phyloP scores from a whole-genome alignment of 1,140 invertebrate species.

The Phocides pigmalion region DNA sequence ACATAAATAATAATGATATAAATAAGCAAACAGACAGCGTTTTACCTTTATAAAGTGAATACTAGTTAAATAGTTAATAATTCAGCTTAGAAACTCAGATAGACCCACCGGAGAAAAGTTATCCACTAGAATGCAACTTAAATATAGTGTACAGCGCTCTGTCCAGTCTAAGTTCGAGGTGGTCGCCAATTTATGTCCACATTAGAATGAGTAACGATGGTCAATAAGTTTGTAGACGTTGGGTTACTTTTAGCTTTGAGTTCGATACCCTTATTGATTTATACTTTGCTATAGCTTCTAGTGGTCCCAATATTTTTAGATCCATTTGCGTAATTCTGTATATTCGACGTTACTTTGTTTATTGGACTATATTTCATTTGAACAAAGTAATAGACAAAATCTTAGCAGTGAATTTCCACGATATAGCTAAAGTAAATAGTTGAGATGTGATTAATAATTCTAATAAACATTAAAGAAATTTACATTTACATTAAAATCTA shows the following conservation, averaged over 20 bases:
- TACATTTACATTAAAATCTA: too few relatives aligned
- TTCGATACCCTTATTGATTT: slow-evolving; percentile 43
- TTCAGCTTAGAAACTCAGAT: background rate
- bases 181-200: slow-evolving; percentile 63
- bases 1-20: too few relatives aligned
- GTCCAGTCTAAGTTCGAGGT: slow-evolving; percentile 56
- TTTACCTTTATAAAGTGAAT: too few relatives aligned
- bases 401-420: background rate
- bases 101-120: background rate
- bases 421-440: too few relatives aligned
- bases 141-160: slow-evolving; percentile 45
- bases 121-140: slow-evolving; percentile 60
- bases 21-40: too few relatives aligned
- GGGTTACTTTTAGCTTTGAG: slow-evolving; percentile 36
- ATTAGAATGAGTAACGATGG: slow-evolving; percentile 65
- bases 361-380: slow-evolving; percentile 19
- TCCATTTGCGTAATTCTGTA: slow-evolving; percentile 25
- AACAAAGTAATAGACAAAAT: slow-evolving; percentile 6
- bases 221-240: slow-evolving; percentile 58
- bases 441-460: too few relatives aligned
- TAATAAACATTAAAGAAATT: too few relatives aligned
- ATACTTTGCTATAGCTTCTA: slow-evolving; percentile 15
- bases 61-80: background rate
- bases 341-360: slow-evolving; percentile 14
- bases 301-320: slow-evolving; percentile 27